These are phyloP conservation scores for Lordiphosa clarofinis DNA, from an alignment of 1,140 invertebrate species.

Conservation along the genomic window DNA sequence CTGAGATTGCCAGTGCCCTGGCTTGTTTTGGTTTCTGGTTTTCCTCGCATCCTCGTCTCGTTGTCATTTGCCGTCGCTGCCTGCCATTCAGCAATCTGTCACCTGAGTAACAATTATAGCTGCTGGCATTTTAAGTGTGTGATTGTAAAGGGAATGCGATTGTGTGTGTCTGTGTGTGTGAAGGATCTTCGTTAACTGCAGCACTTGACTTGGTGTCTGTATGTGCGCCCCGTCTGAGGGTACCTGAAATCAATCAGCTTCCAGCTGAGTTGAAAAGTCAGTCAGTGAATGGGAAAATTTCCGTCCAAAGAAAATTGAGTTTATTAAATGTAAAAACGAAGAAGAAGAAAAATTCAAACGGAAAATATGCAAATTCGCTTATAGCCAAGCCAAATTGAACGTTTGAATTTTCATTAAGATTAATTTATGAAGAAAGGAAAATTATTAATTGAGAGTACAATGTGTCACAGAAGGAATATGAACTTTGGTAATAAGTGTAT, in stretches of 20 bases:
- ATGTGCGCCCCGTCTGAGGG: neutral
- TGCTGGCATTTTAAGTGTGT: slow-evolving; percentile 74
- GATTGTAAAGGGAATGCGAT: slow-evolving; percentile 35
- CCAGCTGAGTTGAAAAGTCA: slow-evolving; percentile 37
- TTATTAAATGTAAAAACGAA: slow-evolving; percentile 47
- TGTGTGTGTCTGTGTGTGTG: slow-evolving; percentile 9
- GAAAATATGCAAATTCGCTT: neutral
- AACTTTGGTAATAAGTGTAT: too few relatives aligned
- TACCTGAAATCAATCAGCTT: slow-evolving; percentile 62
- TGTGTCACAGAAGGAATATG: too few relatives aligned
- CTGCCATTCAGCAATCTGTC: slow-evolving; percentile 74
- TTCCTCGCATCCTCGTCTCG: slow-evolving; percentile 8
- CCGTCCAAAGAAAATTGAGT: slow-evolving; percentile 31
- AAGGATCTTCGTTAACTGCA: slow-evolving; percentile 61
- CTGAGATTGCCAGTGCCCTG: slow-evolving; percentile 25
- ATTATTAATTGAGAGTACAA: too few relatives aligned
- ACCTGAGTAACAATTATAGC: slow-evolving; percentile 77
- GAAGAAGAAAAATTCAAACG: neutral
- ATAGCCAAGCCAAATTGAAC: too few relatives aligned
- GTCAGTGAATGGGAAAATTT: slow-evolving; percentile 46
- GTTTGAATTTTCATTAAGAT: too few relatives aligned
- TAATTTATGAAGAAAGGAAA: too few relatives aligned
- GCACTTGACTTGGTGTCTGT: slow-evolving; percentile 48
- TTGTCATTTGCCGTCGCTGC: slow-evolving; percentile 48
- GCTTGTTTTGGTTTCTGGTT: slow-evolving; percentile 44